Base-by-base conservation (phyloP, 2,888 invertebrate species). In the Linnaemya tessellans region DNA sequence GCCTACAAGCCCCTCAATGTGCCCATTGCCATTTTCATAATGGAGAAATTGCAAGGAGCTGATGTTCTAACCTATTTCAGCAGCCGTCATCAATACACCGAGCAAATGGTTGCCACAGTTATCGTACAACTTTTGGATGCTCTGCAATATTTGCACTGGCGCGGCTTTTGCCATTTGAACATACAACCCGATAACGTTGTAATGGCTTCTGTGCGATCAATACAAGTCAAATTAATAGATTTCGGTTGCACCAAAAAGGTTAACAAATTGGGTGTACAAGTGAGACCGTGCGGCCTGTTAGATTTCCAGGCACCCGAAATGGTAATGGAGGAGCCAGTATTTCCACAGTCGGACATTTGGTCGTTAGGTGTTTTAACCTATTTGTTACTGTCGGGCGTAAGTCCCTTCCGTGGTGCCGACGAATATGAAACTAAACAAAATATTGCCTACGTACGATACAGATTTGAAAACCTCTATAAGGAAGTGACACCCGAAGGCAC, bases 141-240 rank as follows among this genome's bases (percentile, higher is more conserved):
- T 0, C 93, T 99, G 0, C 98, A 98, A 92, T 99, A 98, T 92
- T 93, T 99, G 54, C 99, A 99, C 92, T 98, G 98, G 97, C 94
- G 97, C 89, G 98, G 98, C 3, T 95, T 96, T 88, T 96, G 97
- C 88, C 97, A 98, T 92, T 93, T 98, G 85, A 97, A 98, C 91
- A 93, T 98, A 67, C 97, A 99, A 92, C 99, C 99, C 0, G 98
- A 98, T 91, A 99, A 99, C 92, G 95, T 99, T 30, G 97, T 98
- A 3, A 97, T 99, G 96, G 95, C 96, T 1, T 96, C 96, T 0
- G 96, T 97, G 18, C 94, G 98, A 87, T 96, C 96, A 0, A 95
- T 96, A 10, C 96, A 97, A 92, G 95, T 99, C 2, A 99, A 98
- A 92, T 93, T 99, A 62, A 96, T 98, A 8, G 99, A 99, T 93